Base-by-base conservation (phyloP, 1,140 invertebrate species). In the Drosophila kepulauana region DNA sequence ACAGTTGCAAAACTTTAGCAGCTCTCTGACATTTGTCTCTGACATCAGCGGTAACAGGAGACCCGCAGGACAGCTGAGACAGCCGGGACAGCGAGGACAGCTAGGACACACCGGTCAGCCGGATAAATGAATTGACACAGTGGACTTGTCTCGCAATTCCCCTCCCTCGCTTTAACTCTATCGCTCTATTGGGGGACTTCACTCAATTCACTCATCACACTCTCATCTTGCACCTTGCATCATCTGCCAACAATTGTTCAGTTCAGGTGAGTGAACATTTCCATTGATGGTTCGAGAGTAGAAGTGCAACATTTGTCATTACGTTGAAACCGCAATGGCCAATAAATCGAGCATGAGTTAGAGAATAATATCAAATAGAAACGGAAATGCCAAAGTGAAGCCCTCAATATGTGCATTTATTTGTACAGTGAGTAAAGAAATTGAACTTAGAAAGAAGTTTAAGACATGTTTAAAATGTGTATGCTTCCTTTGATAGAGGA, bases 111-210 rank as follows among this genome's bases (percentile, higher is more conserved):
- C 70, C 33, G 20, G 52, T 66, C 66, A 78, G 75, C 59, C 63
- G 61, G 67, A 77, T 84, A 86, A 77, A 79, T 88, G 77, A 88
- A 82, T 79, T 82, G 79, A 71, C 75, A 41, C 41, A 33, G 25
- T 35, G 52, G 2, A 43, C 15, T 8, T 56, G 20, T 62, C 49
- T 25, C 5, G n/a, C 15, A 8, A 3, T 41, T 41, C 38, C 38
- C 38, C 38, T 15, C 4, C 48, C 45, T 71, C 59, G 30, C 49
- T 52, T 71, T 54, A 76, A 78, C 77, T 68, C 52, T 35, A 38
- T 38, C 35, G 35, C 5, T 38, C 35, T 11, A 38, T 25, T 10
- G 33, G 33, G 30, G 16, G 28, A 51, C 38, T 57, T 59, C 35
- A 25, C 20, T 25, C 20, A 13, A 5, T 43, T 43, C 63, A 67